Percentiles rank a stretch among this genome's conserved stretches.
Evolutionary conservation across 2,797 vertebrate species (phyloP).

Genomic region (Antennarius maculatus): DNA sequence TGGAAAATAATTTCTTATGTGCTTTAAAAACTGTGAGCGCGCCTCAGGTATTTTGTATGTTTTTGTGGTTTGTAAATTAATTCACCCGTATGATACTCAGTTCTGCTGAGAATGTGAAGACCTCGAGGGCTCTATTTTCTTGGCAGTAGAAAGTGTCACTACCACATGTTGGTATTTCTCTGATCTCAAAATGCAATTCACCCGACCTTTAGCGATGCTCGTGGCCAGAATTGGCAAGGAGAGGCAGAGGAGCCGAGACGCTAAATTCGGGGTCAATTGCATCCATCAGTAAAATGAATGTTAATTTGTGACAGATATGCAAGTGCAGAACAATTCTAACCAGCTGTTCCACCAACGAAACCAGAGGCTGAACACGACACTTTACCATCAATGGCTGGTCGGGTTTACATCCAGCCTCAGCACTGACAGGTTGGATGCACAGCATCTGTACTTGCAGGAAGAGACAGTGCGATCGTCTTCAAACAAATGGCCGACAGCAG

Average conservation of each 20-base stretch:
- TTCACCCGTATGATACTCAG: neutral
- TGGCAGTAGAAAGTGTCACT: neutral
- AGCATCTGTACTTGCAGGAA: slow-evolving; percentile 23
- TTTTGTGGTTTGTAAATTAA: slow-evolving; percentile 8
- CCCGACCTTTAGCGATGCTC: too few species aligned
- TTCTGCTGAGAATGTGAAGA: neutral
- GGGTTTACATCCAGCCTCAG: neutral
- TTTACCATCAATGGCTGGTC: neutral
- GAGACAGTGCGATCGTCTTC: slow-evolving; percentile 31
- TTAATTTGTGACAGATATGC: neutral
- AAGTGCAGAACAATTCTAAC: neutral
- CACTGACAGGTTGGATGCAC: slow-evolving; percentile 5
- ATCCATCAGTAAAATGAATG: neutral
- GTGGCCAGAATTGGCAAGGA: neutral
- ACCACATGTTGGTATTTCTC: neutral
- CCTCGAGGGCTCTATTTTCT: neutral
- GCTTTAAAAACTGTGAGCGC: neutral
- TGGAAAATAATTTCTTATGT: neutral
- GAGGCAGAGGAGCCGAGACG: neutral
- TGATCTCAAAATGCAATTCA: neutral
- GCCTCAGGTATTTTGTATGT: neutral
- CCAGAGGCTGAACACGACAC: neutral
- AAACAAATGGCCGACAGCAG: slow-evolving; percentile 33
- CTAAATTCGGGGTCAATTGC: neutral
- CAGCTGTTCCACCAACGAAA: neutral